Evolutionary conservation across 2,113 vertebrate genomes (phyloP).

Genomic region (Taxidea taxus): DNA sequence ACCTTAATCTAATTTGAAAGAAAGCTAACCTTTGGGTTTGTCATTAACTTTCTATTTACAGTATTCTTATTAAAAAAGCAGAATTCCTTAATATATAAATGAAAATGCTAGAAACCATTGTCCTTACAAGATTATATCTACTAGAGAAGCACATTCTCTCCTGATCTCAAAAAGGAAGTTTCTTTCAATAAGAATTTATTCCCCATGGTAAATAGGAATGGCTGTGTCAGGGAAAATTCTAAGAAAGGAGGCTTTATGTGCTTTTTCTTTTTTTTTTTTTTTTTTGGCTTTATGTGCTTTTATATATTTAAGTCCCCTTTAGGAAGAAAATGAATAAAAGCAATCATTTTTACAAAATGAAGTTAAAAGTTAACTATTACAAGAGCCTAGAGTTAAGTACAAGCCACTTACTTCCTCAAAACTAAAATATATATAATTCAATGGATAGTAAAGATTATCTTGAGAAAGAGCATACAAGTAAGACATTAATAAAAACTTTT

Average conservation of each 20-base stretch:
- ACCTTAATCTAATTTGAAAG: background rate
- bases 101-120: background rate
- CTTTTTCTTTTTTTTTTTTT: too few species aligned
- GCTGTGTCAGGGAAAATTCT: background rate
- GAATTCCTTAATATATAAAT: background rate
- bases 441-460: background rate
- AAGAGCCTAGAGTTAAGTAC: background rate
- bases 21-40: background rate
- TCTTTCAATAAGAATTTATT: background rate
- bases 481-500: background rate
- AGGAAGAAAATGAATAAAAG: background rate
- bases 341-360: background rate
- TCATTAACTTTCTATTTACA: background rate
- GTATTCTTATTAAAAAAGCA: background rate
- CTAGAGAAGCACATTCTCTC: background rate
- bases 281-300: background rate
- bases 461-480: background rate
- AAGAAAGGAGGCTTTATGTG: background rate
- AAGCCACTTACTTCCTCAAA: background rate
- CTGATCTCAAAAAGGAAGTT: background rate
- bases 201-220: background rate
- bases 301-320: background rate
- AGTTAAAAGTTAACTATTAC: background rate
- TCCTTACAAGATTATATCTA: background rate
- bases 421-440: background rate